phyloP scores from a whole-genome alignment of 2,113 vertebrate species.

The Dipodomys ordii region DNA sequence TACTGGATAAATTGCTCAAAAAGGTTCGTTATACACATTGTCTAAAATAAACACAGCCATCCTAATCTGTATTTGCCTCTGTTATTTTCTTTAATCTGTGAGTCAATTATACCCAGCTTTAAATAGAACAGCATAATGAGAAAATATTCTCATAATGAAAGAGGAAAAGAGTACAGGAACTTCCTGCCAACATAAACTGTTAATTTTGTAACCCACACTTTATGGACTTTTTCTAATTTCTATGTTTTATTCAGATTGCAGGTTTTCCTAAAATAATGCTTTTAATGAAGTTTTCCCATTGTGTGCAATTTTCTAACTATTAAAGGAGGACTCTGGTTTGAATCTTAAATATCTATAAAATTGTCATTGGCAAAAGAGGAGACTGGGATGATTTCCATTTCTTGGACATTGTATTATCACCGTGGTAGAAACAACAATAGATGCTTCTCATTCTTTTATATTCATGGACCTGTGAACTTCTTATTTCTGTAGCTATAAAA shows the following conservation, averaged over 20 bases:
- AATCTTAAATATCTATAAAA: slow-evolving; percentile 42
- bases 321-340: slow-evolving; percentile 53
- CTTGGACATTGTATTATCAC: slow-evolving; percentile 54
- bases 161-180: slow-evolving; percentile 80
- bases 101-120: slow-evolving; percentile 83
- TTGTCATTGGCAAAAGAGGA: slow-evolving; percentile 41
- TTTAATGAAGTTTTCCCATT: slow-evolving; percentile 63
- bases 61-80: slow-evolving; percentile 75
- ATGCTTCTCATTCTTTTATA: slow-evolving; percentile 21
- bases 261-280: slow-evolving; percentile 21
- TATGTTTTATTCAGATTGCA: slow-evolving; percentile 66
- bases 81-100: slow-evolving; percentile 80
- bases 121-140: slow-evolving; percentile 84
- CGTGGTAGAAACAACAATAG: neutral
- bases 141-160: slow-evolving; percentile 85
- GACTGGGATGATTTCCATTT: slow-evolving; percentile 24
- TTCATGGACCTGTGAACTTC: neutral
- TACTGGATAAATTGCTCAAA: slow-evolving; percentile 52
- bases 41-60: slow-evolving; percentile 63
- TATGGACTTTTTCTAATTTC: slow-evolving; percentile 53
- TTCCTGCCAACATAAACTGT: slow-evolving; percentile 79
- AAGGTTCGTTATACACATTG: slow-evolving; percentile 61
- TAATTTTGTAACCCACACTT: slow-evolving; percentile 73
- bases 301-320: slow-evolving; percentile 51
- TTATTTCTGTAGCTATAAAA: slow-evolving; percentile 16